phyloP scores from a whole-genome alignment of 2,113 vertebrate species.

The Microcebus murinus region DNA sequence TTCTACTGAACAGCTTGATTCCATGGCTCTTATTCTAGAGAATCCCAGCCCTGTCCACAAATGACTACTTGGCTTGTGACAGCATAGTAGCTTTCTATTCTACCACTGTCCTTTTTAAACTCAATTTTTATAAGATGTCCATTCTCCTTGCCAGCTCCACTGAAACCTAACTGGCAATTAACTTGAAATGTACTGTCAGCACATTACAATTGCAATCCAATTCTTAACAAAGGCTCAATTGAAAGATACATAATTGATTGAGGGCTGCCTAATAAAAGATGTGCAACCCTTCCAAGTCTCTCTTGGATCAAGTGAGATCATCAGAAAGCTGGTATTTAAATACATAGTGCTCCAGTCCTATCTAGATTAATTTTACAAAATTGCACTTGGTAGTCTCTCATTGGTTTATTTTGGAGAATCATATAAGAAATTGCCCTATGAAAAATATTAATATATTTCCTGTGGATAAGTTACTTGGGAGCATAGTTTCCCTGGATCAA shows the following conservation, averaged over 20 bases:
- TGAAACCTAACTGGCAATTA: constrained; percentile 9
- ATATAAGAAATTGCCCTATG: background rate
- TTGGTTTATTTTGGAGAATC: background rate
- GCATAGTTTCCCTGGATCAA: background rate
- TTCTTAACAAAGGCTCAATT: background rate
- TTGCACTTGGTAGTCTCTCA: background rate
- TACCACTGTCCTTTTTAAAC: rapidly evolving
- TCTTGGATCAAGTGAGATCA: background rate
- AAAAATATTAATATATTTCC: background rate
- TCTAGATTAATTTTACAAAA: background rate
- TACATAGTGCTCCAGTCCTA: background rate
- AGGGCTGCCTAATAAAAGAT: background rate
- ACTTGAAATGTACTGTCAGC: background rate
- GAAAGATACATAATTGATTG: background rate
- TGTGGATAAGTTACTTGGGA: background rate
- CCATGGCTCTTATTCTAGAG: background rate
- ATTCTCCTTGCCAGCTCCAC: background rate
- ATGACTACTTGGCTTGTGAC: background rate
- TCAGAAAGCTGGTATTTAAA: background rate
- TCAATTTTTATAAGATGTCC: background rate
- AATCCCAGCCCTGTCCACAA: background rate
- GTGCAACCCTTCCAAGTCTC: background rate
- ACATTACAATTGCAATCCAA: background rate
- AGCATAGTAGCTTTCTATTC: background rate
- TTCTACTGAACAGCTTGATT: background rate